Evolutionary conservation across 2,113 vertebrate species (phyloP).

Genomic region (Struthidea cinerea): DNA sequence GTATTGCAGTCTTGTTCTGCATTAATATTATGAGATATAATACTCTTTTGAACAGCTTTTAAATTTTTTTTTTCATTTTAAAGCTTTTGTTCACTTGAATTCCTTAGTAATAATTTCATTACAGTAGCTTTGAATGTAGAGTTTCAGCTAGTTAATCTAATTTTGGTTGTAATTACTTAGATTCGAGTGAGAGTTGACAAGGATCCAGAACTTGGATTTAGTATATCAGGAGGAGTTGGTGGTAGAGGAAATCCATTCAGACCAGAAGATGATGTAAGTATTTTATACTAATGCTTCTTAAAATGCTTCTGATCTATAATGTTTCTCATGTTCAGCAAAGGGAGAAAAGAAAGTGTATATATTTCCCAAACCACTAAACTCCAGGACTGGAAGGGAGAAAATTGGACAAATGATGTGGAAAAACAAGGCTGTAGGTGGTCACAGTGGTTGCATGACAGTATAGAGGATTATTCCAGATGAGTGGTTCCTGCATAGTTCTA

Average conservation of each 20-base stretch:
- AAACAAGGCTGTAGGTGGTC: background rate
- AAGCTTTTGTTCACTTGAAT: background rate
- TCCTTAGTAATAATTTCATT: background rate
- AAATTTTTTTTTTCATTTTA: background rate
- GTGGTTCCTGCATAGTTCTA: background rate
- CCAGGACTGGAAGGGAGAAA: background rate
- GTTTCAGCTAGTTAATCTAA: constrained; percentile 6
- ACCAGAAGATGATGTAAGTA: constrained; percentile 90
- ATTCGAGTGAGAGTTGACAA: constrained; percentile 92
- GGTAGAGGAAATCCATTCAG: constrained; percentile 95
- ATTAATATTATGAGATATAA: background rate
- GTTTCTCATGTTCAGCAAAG: background rate
- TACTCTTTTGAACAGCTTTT: background rate
- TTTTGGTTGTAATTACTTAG: constrained; percentile 68
- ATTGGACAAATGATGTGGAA: background rate
- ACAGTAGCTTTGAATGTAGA: background rate
- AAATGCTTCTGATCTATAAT: background rate
- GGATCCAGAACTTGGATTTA: constrained; percentile 98
- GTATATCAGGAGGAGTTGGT: constrained; percentile 96
- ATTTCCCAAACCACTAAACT: background rate
- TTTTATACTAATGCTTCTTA: background rate
- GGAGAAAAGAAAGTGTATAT: background rate
- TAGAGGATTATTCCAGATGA: background rate
- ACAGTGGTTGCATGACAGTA: background rate
- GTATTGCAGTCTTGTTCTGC: background rate